Conservation (phyloP, 2,888 invertebrate genomes). For the Pammene fasciana region DNA sequence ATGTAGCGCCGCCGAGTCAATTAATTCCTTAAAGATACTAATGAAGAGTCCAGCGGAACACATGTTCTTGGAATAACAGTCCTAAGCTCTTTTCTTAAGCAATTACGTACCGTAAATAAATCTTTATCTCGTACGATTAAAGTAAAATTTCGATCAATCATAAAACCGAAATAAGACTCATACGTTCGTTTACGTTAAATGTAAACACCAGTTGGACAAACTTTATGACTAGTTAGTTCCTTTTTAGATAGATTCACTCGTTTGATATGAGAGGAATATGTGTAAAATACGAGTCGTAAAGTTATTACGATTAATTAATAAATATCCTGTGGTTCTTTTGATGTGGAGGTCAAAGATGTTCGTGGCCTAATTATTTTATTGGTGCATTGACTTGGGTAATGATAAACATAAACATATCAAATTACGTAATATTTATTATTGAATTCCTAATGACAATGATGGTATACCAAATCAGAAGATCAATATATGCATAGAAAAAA, state of each 20-base stretch:
- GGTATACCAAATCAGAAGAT: too few relatives aligned
- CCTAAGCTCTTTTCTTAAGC: slow-evolving; percentile 4
- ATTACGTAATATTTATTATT: too few relatives aligned
- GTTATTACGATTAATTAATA: slow-evolving; percentile 17
- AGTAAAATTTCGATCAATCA: slow-evolving; percentile 1
- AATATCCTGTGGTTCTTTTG: slow-evolving; percentile 34
- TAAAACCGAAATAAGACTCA: neutral
- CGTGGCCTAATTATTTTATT: slow-evolving; percentile 35
- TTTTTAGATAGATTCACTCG: slow-evolving; percentile 13
- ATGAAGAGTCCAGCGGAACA: slow-evolving; percentile 64
- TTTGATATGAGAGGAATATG: slow-evolving; percentile 30
- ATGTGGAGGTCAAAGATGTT: slow-evolving; percentile 19
- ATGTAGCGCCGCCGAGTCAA: slow-evolving; percentile 59
- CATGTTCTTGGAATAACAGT: slow-evolving; percentile 54
- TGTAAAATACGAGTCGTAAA: slow-evolving; percentile 18
- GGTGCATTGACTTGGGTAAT: slow-evolving; percentile 31
- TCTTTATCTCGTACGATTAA: neutral
- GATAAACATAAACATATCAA: slow-evolving; percentile 4
- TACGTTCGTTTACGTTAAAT: neutral
- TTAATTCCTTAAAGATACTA: slow-evolving; percentile 71
- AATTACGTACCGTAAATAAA: neutral
- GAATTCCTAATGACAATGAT: too few relatives aligned
- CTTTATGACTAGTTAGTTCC: slow-evolving; percentile 52
- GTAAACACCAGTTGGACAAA: slow-evolving; percentile 22
- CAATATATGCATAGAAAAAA: too few relatives aligned